phyloP scores from a whole-genome alignment of 2,113 vertebrate species.

The Tinamus guttatus region DNA sequence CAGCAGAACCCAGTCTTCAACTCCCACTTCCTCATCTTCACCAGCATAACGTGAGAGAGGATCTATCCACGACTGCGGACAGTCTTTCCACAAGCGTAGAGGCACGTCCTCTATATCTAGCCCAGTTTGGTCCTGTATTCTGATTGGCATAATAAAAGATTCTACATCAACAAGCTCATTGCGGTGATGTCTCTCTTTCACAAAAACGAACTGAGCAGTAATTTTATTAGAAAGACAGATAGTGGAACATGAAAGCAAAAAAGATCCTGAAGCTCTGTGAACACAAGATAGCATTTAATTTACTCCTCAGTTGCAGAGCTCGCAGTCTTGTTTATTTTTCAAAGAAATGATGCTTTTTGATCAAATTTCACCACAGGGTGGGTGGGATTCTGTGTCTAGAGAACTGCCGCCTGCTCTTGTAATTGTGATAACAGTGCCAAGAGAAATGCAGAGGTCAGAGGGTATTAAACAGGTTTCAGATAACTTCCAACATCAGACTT shows the following conservation, averaged over 20 bases:
- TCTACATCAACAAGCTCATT: not conserved
- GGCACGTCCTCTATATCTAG: not conserved
- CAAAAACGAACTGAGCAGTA: not conserved
- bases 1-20: too few species aligned
- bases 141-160: not conserved
- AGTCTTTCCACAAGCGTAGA: too few species aligned
- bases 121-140: not conserved
- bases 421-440: conserved; percentile 47
- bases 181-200: conserved; percentile 19
- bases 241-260: conserved; percentile 38
- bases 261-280: conserved; percentile 43
- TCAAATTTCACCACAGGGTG: conserved; percentile 57
- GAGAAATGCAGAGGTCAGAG: not conserved
- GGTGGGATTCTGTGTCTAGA: conserved; percentile 5
- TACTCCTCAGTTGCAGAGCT: conserved; percentile 38
- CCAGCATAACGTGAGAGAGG: too few species aligned
- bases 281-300: conserved; percentile 44
- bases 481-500: not conserved
- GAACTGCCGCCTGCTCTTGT: conserved; percentile 43
- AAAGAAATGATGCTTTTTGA: not conserved
- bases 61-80: too few species aligned
- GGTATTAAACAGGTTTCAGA: not conserved
- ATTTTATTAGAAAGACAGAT: conserved; percentile 54
- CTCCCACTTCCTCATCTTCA: too few species aligned
- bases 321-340: conserved; percentile 64